Conservation (phyloP, 2,888 invertebrate genomes). For the Trachelus tabidus region DNA sequence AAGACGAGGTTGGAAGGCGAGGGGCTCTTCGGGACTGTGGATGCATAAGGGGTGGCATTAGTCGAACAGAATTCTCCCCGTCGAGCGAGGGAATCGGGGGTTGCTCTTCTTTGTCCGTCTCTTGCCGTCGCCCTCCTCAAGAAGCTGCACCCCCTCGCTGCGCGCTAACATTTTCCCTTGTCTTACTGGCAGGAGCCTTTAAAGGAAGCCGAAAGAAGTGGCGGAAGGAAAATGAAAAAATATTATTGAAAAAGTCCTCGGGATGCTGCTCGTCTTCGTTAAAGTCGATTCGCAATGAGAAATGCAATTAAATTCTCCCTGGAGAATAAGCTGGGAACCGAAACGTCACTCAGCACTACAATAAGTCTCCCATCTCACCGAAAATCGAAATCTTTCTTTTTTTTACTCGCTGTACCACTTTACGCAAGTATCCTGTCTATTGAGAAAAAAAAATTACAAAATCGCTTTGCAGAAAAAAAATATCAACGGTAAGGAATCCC, state of each 20-base stretch:
- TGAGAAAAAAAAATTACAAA: conserved; percentile 1
- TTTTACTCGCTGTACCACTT: conserved; percentile 7
- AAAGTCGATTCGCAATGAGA: no score
- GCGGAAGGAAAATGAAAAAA: conserved; percentile 7
- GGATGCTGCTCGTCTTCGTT: no score
- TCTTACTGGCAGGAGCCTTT: conserved; percentile 21
- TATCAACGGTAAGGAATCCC: conserved; percentile 30
- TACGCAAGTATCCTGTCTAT: conserved; percentile 7
- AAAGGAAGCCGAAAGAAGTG: conserved; percentile 28
- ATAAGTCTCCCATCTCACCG: no score
- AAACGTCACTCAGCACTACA: no score
- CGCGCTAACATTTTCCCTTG: conserved; percentile 15
- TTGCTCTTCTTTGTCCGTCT: conserved; percentile 38
- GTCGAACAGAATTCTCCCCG: conserved; percentile 40
- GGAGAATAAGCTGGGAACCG: no score
- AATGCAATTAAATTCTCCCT: no score
- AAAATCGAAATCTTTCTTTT: no score
- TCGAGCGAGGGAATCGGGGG: conserved; percentile 24
- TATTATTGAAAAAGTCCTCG: not conserved
- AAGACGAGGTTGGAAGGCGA: conserved; percentile 32
- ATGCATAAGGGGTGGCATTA: conserved; percentile 61
- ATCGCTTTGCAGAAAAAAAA: conserved; percentile 23
- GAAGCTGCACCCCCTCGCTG: conserved; percentile 14
- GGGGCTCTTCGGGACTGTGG: conserved; percentile 33
- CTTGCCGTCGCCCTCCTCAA: conserved; percentile 27